Percentiles rank a stretch among this genome's conserved stretches.
phyloP scores from a whole-genome alignment of 2,797 vertebrate genomes.

The Semaprochilodus insignis region DNA sequence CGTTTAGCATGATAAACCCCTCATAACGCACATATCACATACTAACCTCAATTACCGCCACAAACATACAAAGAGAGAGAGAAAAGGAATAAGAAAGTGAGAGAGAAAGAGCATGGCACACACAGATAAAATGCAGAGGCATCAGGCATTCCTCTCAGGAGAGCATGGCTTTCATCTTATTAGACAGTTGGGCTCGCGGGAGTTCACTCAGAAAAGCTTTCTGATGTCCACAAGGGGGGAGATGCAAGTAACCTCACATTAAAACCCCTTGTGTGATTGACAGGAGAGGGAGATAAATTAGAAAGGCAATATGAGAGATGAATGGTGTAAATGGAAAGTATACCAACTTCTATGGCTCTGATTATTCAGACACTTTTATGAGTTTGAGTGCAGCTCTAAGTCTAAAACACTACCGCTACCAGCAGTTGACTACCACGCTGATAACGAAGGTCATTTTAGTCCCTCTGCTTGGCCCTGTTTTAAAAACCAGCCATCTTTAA shows the following conservation, averaged over 20 bases:
- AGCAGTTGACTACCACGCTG: background rate
- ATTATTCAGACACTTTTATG: slow-evolving; percentile 1
- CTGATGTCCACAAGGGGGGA: slow-evolving; percentile 46
- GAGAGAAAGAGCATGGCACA: background rate
- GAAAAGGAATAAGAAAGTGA: background rate
- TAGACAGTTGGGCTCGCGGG: slow-evolving; percentile 42
- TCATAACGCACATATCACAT: slow-evolving; percentile 2
- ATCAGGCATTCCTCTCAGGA: slow-evolving; percentile 42
- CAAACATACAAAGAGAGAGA: slow-evolving; percentile 12
- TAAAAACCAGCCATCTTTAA: background rate
- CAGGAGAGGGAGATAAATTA: slow-evolving; percentile 18
- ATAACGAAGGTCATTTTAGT: background rate
- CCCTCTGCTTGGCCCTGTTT: background rate
- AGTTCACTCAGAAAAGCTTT: slow-evolving; percentile 43
- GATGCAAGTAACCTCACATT: slow-evolving; percentile 34
- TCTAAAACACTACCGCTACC: background rate
- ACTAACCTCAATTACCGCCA: no score
- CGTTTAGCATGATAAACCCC: slow-evolving; percentile 1
- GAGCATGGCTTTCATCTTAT: slow-evolving; percentile 40
- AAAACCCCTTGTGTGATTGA: slow-evolving; percentile 29
- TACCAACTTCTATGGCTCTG: background rate
- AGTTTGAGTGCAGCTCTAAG: background rate
- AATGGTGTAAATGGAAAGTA: background rate
- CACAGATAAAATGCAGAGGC: slow-evolving; percentile 36
- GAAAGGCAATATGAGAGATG: background rate